phyloP scores from a whole-genome alignment of 2,888 invertebrate genomes.

The Branchinecta sandiegonensis region DNA sequence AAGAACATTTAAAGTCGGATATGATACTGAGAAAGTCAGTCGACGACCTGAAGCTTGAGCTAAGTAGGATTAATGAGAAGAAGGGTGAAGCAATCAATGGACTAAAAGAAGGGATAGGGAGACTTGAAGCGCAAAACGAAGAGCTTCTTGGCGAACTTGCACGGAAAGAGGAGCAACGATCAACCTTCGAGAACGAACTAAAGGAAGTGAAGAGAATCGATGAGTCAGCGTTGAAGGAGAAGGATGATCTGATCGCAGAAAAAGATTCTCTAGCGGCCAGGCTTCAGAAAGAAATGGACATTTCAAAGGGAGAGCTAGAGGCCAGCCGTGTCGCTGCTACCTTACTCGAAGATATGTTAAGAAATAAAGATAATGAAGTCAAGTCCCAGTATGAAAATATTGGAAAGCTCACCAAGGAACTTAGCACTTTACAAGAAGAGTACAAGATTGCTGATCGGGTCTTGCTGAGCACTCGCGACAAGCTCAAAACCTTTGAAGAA shows the following conservation, averaged over 20 bases:
- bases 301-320: not conserved
- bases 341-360: not conserved
- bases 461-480: not conserved
- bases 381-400: not conserved
- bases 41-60: not conserved
- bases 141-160: not conserved
- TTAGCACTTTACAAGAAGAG: not conserved
- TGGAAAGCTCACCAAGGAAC: not conserved
- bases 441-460: not conserved
- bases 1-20: not conserved
- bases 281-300: not conserved
- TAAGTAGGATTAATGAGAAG: not conserved
- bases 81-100: not conserved
- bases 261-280: not conserved
- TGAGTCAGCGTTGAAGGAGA: not conserved
- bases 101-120: not conserved
- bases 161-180: not conserved
- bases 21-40: not conserved
- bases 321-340: not conserved
- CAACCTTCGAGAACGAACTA: not conserved
- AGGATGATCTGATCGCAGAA: not conserved
- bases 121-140: not conserved
- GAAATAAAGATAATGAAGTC: not conserved
- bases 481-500: constrained; percentile 20
- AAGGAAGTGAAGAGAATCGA: not conserved